Evolutionary conservation across 2,888 invertebrate species (phyloP).

Genomic region (Hirtodrosophila histrioides): DNA sequence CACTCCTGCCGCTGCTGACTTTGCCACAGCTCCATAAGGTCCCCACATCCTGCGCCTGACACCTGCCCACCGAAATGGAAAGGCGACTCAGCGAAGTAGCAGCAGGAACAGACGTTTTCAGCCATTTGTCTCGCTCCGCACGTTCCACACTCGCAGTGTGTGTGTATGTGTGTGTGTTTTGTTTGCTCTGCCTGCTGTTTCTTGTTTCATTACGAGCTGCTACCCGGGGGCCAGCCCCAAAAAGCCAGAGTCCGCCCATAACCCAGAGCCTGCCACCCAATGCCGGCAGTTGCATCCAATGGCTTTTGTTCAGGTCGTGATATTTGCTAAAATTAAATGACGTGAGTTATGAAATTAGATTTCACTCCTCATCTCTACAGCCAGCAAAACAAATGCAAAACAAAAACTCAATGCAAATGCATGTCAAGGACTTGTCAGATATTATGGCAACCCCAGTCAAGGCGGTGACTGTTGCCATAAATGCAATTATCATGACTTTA

Average conservation of each 20-base stretch:
- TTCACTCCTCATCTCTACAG: slow-evolving; percentile 13
- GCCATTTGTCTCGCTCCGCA: slow-evolving; percentile 78
- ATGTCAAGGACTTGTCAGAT: slow-evolving; percentile 23
- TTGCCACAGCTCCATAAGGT: slow-evolving; percentile 17
- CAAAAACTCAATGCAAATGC: slow-evolving; percentile 23
- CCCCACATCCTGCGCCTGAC: slow-evolving; percentile 62
- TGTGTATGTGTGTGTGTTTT: slow-evolving; percentile 29
- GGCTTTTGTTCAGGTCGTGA: slow-evolving; percentile 82
- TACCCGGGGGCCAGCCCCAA: slow-evolving; percentile 8
- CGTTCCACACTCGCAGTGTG: slow-evolving; percentile 49
- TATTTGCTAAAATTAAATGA: slow-evolving; percentile 83
- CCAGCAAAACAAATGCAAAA: neutral
- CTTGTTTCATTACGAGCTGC: slow-evolving; percentile 69
- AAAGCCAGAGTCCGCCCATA: slow-evolving; percentile 21
- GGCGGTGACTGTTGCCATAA: too few species aligned
- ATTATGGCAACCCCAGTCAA: neutral
- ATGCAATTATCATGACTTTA: slow-evolving; percentile 3
- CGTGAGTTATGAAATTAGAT: slow-evolving; percentile 81
- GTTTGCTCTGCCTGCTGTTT: slow-evolving; percentile 50
- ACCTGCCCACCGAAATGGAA: slow-evolving; percentile 73
- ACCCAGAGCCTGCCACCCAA: slow-evolving; percentile 30
- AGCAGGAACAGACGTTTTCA: slow-evolving; percentile 56
- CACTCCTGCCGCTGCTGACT: slow-evolving; percentile 17
- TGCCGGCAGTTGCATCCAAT: slow-evolving; percentile 81
- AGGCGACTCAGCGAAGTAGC: slow-evolving; percentile 49